phyloP scores from a whole-genome alignment of 2,113 vertebrate genomes.

The Ifrita kowaldi region DNA sequence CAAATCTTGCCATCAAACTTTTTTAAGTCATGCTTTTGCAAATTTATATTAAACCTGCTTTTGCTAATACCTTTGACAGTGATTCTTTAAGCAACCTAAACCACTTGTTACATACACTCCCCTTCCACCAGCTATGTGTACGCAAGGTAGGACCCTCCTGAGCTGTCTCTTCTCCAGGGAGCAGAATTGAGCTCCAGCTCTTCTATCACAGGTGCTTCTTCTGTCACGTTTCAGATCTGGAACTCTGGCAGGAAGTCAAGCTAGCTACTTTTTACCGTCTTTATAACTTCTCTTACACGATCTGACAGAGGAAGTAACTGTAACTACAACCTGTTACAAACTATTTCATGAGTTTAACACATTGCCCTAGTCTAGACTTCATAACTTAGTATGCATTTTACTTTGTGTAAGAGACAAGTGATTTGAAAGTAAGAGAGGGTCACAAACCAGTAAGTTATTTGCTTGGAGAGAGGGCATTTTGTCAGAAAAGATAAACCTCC shows the following conservation, averaged over 20 bases:
- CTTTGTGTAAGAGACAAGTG: neutral
- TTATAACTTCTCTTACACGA: neutral
- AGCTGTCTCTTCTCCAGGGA: neutral
- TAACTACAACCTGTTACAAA: neutral
- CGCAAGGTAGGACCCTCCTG: neutral
- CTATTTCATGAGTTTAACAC: neutral
- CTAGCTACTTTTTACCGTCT: neutral
- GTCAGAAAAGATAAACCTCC: neutral
- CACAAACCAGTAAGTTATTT: neutral
- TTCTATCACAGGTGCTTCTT: neutral
- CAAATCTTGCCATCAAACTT: rapidly evolving
- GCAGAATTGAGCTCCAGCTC: neutral
- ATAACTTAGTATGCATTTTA: neutral
- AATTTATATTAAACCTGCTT: neutral
- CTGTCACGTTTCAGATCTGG: neutral
- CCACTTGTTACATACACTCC: rapidly evolving
- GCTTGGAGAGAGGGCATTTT: neutral
- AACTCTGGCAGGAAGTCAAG: neutral
- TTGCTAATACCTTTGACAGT: neutral
- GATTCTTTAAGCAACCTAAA: neutral
- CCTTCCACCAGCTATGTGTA: too few species aligned
- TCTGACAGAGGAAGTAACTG: neutral
- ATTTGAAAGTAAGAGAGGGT: neutral
- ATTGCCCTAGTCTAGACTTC: neutral
- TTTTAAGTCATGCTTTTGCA: neutral